phyloP scores from a whole-genome alignment of 2,797 vertebrate species.

The Sparidentex hasta region DNA sequence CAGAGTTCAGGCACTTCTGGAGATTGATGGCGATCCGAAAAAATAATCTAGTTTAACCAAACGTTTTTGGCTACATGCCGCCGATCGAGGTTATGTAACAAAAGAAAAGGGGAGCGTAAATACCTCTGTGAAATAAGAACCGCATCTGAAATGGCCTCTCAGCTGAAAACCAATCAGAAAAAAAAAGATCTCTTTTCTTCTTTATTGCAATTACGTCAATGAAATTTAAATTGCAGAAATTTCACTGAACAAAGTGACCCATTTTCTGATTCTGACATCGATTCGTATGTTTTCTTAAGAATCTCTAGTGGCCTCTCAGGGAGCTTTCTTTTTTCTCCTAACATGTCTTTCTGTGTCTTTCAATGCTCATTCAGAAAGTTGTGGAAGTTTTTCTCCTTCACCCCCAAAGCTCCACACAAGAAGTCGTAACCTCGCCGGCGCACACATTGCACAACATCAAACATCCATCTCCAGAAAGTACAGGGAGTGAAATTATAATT shows the following conservation, averaged over 20 bases:
- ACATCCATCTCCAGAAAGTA: slow-evolving; percentile 41
- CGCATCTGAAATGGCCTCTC: slow-evolving; percentile 25
- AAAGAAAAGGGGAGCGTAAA: slow-evolving; percentile 32
- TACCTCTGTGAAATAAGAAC: slow-evolving; percentile 41
- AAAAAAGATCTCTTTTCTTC: slow-evolving; percentile 34
- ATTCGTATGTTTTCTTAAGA: slow-evolving; percentile 26
- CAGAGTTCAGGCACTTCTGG: slow-evolving; percentile 21
- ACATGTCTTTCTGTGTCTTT: slow-evolving; percentile 6
- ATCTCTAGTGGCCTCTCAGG: slow-evolving; percentile 1
- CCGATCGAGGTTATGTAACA: slow-evolving; percentile 36
- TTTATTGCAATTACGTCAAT: slow-evolving; percentile 27
- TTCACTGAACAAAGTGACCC: slow-evolving; percentile 31
- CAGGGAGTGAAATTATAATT: slow-evolving; percentile 47
- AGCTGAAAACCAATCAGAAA: slow-evolving; percentile 40
- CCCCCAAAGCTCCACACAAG: slow-evolving; percentile 14
- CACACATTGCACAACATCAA: slow-evolving; percentile 37
- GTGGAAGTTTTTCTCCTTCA: not conserved
- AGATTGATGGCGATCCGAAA: slow-evolving; percentile 32
- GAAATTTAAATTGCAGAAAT: slow-evolving; percentile 27
- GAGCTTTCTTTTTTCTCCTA: not conserved
- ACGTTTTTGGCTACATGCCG: slow-evolving; percentile 9
- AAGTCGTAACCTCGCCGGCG: slow-evolving; percentile 19
- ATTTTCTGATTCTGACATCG: slow-evolving; percentile 34
- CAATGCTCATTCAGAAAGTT: slow-evolving; percentile 19
- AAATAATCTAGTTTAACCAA: slow-evolving; percentile 23